Conservation (phyloP, 2,888 invertebrate genomes). For the Lysandra bellargus region DNA sequence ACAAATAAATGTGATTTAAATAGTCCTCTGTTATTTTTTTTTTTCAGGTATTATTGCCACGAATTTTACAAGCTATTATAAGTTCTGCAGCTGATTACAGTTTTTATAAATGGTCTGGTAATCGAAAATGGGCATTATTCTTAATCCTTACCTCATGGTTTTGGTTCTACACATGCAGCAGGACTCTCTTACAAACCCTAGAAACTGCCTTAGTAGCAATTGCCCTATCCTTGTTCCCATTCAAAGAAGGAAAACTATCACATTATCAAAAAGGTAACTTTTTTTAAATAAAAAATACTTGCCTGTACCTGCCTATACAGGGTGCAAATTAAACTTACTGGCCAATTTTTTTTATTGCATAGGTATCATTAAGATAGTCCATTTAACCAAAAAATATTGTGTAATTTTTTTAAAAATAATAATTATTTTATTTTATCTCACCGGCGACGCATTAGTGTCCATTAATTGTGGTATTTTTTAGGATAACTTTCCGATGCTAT, state of each 20-base stretch:
- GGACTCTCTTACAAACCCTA: slow-evolving; percentile 92
- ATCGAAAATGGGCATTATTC: slow-evolving; percentile 88
- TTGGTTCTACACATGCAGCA: slow-evolving; percentile 92
- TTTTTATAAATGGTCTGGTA: slow-evolving; percentile 85
- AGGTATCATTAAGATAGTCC: no score
- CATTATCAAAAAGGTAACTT: slow-evolving; percentile 62
- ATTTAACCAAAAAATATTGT: no score
- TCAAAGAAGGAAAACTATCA: slow-evolving; percentile 73
- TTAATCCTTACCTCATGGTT: slow-evolving; percentile 92
- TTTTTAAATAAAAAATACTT: no score
- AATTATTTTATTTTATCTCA: background rate
- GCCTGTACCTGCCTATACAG: no score
- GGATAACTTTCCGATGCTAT: no score
- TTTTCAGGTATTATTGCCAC: slow-evolving; percentile 74
- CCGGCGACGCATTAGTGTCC: no score
- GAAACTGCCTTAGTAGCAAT: slow-evolving; percentile 91
- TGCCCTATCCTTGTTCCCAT: slow-evolving; percentile 89
- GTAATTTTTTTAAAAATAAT: no score
- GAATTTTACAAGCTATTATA: slow-evolving; percentile 89
- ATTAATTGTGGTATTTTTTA: no score
- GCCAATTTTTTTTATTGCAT: no score
- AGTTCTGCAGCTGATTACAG: slow-evolving; percentile 88
- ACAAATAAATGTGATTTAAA: background rate
- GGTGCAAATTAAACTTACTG: no score
- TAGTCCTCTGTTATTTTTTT: background rate